Evolutionary conservation across 2,888 invertebrate genomes (phyloP), one percentile per base, ranked within the genome.

Genomic region (Oscheius sp.): DNA sequence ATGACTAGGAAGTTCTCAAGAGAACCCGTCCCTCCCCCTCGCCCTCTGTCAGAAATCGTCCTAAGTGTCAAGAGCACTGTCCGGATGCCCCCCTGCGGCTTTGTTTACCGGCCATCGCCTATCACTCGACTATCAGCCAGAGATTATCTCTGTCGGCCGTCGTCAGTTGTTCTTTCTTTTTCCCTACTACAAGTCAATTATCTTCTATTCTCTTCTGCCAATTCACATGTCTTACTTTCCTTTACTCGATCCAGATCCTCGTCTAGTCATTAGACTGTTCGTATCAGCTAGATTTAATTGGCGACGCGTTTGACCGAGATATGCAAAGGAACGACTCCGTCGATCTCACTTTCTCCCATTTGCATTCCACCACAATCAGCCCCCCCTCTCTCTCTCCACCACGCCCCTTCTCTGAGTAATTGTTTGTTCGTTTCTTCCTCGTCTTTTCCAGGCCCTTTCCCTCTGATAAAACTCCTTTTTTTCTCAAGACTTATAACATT

Each of bases 231-330:
- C 20, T 44, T 38, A 32, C 54, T 32, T 17, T 54, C 54, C 28
- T 22, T 28, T 30, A 22, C 12, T 4, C 50, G 22, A 47, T 24
- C 47, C 47, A 41, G 41, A 17, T 36, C 6, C 22, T 22, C 44
- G 14, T 17, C 8, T 9, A 41, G 26, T 26, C 26, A 28, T 28
- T 41, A 41, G 14, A 41, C 44, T 59, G 14, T 38, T 59, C 59
- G 59, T 59, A 59, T 59, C 59, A 59, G 41, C 59, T 59, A 44
- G 20, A 28, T 59, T 59, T 59, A 59, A 59, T 59, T 59, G 59
- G 59, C 59, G 59, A 26, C 41, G 59, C 44, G 8, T 17, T 17
- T 41, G 59, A 59, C 59, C 59, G 59, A 59, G 59, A 59, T 59
- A 44, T 59, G 41, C 59, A 38, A 38, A 36, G 57, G 36, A 33